Evolutionary conservation across 2,113 vertebrate genomes (phyloP), one percentile per base, ranked within the genome.

Genomic region (Elaphurus davidianus): DNA sequence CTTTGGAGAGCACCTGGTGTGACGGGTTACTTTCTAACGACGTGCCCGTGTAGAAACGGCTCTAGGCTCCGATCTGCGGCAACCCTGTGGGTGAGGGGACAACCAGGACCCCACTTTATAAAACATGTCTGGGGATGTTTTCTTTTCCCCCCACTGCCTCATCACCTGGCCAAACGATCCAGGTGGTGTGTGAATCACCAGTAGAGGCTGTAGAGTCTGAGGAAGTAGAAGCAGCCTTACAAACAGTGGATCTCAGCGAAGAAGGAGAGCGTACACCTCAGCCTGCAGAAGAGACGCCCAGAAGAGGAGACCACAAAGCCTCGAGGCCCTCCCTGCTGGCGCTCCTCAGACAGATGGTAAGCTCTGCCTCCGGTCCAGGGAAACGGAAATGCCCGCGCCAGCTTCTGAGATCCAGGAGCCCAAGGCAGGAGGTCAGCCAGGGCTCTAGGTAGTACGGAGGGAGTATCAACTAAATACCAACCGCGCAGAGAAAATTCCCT

Each of bases 291-390:
- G 79, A 3, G 9, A 98, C 98, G 40, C 97, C 92, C 12, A 86
- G 84, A 78, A 94, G 27, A 94, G 98, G 98, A 2, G 99, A 99
- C 33, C 97, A 86, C 33, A 99, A 96, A 96, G 96, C 98, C 0
- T 93, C 98, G n/a, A 98, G 98, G 90, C 97, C 98, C 1, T 98
- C 99, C 95, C 95, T 99, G 94, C 96, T 99, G 98, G 98, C 98
- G 27, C 98, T 99, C 81, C 98, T 99, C 54, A 99, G 98, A 59
- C 98, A 99, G 84, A 98, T 99, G 99, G 99, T 99, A 97, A 99
- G 99, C 93, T 28, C 15, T 10, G 4, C 15, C 6, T 28, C 40
- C 8, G 0, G 7, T 0, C 9, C 10, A 5, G 40, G 36, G 28
- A 25, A 11, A 0, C 10, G 1, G 28, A 7, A 1, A 2, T 2